Conservation (phyloP, 2,888 invertebrate species). For the Drosophila flavopinicola region DNA sequence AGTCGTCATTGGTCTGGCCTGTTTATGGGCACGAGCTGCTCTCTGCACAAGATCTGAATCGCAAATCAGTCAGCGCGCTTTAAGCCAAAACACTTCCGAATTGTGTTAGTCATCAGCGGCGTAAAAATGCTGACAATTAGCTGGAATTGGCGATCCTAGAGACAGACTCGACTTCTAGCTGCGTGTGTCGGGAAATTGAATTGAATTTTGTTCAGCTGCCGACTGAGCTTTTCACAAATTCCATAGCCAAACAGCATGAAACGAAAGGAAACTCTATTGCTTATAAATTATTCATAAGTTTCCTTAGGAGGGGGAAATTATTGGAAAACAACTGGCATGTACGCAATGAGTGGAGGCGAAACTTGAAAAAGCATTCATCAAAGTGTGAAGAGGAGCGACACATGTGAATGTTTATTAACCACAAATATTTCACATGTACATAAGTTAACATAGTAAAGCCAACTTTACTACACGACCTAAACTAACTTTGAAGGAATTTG, state of each 20-base stretch:
- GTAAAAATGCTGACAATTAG: constrained; percentile 43
- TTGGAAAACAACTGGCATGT: not conserved
- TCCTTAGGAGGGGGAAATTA: not conserved
- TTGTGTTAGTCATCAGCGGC: constrained; percentile 53
- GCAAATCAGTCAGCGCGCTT: constrained; percentile 31
- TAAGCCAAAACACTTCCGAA: constrained; percentile 61
- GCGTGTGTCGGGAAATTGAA: constrained; percentile 4
- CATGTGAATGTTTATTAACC: too few relatives aligned
- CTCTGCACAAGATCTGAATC: constrained; percentile 40
- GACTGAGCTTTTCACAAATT: constrained; percentile 15
- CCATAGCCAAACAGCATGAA: not conserved
- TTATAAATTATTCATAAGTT: constrained; percentile 17
- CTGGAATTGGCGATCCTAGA: constrained; percentile 40
- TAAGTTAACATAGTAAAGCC: too few relatives aligned
- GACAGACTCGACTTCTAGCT: not conserved
- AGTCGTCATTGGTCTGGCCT: too few relatives aligned
- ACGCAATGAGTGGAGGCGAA: constrained; percentile 7
- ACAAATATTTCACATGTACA: too few relatives aligned
- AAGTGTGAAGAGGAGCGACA: too few relatives aligned
- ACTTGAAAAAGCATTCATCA: constrained; percentile 14
- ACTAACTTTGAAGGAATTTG: too few relatives aligned
- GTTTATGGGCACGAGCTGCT: constrained; percentile 44
- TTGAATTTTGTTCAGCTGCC: constrained; percentile 12
- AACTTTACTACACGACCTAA: too few relatives aligned
- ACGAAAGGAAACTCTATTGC: constrained; percentile 4